Conservation (phyloP, 2,888 invertebrate genomes). For the Globia sparganii region DNA sequence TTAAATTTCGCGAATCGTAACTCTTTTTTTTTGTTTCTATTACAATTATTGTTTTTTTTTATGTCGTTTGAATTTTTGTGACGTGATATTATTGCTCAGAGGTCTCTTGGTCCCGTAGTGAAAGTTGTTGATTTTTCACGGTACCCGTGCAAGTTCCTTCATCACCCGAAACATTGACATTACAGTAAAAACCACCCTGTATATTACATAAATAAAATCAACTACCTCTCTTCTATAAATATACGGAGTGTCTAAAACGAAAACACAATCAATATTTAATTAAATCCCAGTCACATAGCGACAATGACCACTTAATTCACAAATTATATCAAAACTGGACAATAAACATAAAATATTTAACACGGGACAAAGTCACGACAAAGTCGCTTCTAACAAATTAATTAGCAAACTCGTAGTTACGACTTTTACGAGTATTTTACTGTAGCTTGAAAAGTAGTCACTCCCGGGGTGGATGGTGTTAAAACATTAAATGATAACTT, state of each 20-base stretch:
- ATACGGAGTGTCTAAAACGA: slow-evolving; percentile 4
- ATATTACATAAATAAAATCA: not conserved
- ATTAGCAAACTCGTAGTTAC: slow-evolving; percentile 59
- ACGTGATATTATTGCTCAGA: no score
- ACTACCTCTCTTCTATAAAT: not conserved
- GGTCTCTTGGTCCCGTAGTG: not conserved
- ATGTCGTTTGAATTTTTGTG: not conserved
- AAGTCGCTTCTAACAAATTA: slow-evolving; percentile 62
- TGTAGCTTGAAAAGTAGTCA: slow-evolving; percentile 62
- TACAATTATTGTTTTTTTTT: not conserved
- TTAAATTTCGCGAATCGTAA: slow-evolving; percentile 42
- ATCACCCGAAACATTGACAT: fast-evolving
- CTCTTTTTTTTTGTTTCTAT: not conserved
- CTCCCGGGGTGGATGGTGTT: slow-evolving; percentile 55
- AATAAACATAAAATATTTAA: slow-evolving; percentile 61
- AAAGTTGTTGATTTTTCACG: not conserved
- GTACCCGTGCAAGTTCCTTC: not conserved
- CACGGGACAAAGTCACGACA: slow-evolving; percentile 49
- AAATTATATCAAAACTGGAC: slow-evolving; percentile 60
- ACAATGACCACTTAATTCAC: slow-evolving; percentile 54
- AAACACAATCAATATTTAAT: slow-evolving; percentile 49
- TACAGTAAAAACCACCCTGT: not conserved
- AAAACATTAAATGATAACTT: slow-evolving; percentile 67
- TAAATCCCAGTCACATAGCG: slow-evolving; percentile 32
- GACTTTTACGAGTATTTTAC: slow-evolving; percentile 62